Conservation (phyloP, 1,140 invertebrate genomes). For the Drosophila neocordata region DNA sequence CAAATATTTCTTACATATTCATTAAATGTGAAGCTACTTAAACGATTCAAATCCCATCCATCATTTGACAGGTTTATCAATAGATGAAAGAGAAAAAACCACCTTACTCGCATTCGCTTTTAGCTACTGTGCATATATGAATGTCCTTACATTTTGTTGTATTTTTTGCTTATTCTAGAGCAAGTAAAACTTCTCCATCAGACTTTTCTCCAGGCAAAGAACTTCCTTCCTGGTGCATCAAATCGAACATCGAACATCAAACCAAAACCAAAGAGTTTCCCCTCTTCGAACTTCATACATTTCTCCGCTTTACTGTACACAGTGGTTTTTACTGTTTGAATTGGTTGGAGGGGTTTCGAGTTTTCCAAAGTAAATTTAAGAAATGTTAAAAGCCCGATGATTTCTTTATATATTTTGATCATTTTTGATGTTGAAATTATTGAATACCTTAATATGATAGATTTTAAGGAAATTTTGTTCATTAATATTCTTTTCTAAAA, state of each 20-base stretch:
- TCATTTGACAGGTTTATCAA: constrained; percentile 9
- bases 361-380: too few species aligned
- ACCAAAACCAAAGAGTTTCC: neutral
- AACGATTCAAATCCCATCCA: constrained; percentile 2
- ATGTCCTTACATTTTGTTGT: neutral
- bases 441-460: too few species aligned
- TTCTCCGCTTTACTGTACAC: neutral
- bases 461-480: too few species aligned
- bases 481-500: too few species aligned
- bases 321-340: neutral
- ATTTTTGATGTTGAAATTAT: too few species aligned
- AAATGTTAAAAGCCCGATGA: too few species aligned
- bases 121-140: neutral
- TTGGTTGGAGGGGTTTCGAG: neutral
- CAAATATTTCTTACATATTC: constrained; percentile 2
- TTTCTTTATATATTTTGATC: too few species aligned
- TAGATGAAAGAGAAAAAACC: neutral
- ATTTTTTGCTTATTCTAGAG: neutral
- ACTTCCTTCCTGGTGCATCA: neutral
- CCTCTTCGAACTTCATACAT: constrained; percentile 30
- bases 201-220: neutral
- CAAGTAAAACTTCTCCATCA: neutral
- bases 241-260: constrained; percentile 22
- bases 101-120: constrained; percentile 9
- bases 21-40: constrained; percentile 9